phyloP scores from a whole-genome alignment of 2,888 invertebrate genomes.

The Dioctria rufipes region DNA sequence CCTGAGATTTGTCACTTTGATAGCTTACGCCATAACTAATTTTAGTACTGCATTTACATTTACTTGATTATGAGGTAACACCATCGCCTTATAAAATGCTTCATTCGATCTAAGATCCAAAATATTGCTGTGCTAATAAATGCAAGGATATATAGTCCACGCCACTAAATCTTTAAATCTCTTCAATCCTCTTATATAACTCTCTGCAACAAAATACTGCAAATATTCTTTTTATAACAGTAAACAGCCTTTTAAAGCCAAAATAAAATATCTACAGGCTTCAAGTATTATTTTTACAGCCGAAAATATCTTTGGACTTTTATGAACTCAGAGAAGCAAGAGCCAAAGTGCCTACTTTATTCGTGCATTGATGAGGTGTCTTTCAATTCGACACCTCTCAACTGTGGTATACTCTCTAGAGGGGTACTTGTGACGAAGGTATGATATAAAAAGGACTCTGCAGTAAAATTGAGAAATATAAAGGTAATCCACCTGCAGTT shows the following conservation, averaged over 20 bases:
- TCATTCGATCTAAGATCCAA: no score
- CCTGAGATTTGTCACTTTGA: no score
- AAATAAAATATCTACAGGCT: not conserved
- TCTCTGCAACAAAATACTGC: not conserved
- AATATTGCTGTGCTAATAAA: no score
- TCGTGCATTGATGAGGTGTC: conserved; percentile 45
- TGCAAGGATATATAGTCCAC: no score
- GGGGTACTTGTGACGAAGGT: conserved; percentile 12
- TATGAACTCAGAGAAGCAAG: conserved; percentile 4
- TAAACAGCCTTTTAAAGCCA: conserved; percentile 13
- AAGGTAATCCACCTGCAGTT: conserved; percentile 36
- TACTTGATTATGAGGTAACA: no score
- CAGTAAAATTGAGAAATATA: conserved; percentile 23
- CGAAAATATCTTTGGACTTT: conserved; percentile 6
- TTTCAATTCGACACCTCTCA: conserved; percentile 36
- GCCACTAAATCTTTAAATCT: not conserved
- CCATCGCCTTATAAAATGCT: no score
- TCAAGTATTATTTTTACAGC: conserved; percentile 26
- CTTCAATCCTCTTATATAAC: not conserved
- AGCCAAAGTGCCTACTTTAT: conserved; percentile 34
- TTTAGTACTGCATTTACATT: no score
- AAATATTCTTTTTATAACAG: conserved; percentile 1
- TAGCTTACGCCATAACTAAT: no score
- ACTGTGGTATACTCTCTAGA: not conserved
- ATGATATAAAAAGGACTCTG: conserved; percentile 34